phyloP scores from a whole-genome alignment of 2,888 invertebrate genomes.

The Pheosia tremula region DNA sequence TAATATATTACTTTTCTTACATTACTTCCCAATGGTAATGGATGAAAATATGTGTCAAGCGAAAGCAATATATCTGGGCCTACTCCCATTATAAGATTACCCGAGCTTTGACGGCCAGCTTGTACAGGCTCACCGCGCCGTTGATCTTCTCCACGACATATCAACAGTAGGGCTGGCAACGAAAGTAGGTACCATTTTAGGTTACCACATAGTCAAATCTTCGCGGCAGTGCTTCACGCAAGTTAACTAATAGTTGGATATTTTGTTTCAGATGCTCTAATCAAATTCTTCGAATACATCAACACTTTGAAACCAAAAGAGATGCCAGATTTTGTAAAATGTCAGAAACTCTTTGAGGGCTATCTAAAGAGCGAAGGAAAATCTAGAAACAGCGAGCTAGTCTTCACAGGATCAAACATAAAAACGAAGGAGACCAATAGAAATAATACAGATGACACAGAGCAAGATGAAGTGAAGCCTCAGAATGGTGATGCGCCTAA shows the following conservation, averaged over 20 bases:
- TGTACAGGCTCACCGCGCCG: too few species aligned
- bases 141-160: too few species aligned
- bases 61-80: too few species aligned
- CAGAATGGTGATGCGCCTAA: slow-evolving; percentile 37
- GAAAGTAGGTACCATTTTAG: too few species aligned
- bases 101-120: too few species aligned
- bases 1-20: too few species aligned
- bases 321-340: slow-evolving; percentile 89
- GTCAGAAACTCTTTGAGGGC: slow-evolving; percentile 86
- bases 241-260: neutral
- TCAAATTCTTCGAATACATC: slow-evolving; percentile 88
- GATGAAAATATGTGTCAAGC: too few species aligned
- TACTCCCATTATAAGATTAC: too few species aligned
- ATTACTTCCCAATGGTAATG: too few species aligned
- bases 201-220: too few species aligned
- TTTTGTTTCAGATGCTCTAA: slow-evolving; percentile 82
- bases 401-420: slow-evolving; percentile 71
- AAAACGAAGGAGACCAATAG: slow-evolving; percentile 40
- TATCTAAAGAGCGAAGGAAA: slow-evolving; percentile 87
- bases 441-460: slow-evolving; percentile 25
- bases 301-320: slow-evolving; percentile 88
- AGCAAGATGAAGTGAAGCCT: slow-evolving; percentile 29
- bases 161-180: too few species aligned
- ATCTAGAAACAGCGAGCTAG: slow-evolving; percentile 83
- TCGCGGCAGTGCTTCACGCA: neutral